These are phyloP conservation scores for Oxygymnocypris stewartii DNA, from an alignment of 2,113 vertebrate species.

Conservation along the genomic window DNA sequence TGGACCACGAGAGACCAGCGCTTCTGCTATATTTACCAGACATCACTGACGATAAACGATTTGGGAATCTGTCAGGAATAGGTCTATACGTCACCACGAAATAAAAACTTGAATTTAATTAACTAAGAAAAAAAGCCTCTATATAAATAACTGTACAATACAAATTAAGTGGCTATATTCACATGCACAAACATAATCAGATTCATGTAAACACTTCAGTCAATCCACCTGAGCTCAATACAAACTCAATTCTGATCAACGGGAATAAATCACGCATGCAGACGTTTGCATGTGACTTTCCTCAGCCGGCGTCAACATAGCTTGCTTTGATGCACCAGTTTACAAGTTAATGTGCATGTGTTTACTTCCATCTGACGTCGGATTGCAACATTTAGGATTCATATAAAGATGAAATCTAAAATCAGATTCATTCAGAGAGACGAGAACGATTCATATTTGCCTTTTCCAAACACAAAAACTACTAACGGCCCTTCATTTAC, in stretches of 20 bases:
- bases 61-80: neutral
- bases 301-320: no score
- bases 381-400: neutral
- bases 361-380: neutral
- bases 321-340: no score
- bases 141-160: no score
- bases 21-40: conserved; percentile 26
- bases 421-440: no score
- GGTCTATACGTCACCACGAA: neutral
- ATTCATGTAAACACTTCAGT: no score
- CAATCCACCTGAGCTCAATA: no score
- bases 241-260: no score
- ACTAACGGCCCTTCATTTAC: neutral
- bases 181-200: no score
- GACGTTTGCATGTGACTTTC: no score
- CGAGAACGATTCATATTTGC: neutral
- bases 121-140: neutral
- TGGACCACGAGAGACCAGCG: neutral
- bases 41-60: neutral
- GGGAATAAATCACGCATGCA: no score
- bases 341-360: neutral
- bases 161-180: neutral
- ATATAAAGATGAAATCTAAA: neutral
- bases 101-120: neutral
- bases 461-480: neutral